phyloP scores from a whole-genome alignment of 2,888 invertebrate species.

The Aphidoletes aphidimyza region DNA sequence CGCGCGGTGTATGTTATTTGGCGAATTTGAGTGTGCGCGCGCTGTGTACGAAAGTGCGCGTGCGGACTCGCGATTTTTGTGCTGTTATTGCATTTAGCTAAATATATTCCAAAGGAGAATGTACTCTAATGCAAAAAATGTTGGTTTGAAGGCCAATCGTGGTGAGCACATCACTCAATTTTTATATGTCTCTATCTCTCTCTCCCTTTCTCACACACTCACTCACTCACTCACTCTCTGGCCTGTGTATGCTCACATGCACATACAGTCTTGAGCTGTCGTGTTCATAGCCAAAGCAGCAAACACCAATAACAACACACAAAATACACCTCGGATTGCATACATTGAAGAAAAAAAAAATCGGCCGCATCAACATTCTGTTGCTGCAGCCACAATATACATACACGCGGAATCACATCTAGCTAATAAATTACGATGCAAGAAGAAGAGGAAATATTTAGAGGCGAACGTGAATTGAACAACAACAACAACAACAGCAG shows the following conservation, averaged over 20 bases:
- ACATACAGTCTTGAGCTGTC: neutral
- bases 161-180: conserved; percentile 47
- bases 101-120: conserved; percentile 53
- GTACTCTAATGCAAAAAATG: conserved; percentile 54
- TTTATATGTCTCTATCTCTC: neutral
- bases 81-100: conserved; percentile 53
- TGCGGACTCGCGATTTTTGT: conserved; percentile 3
- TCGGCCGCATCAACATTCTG: conserved; percentile 29
- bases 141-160: conserved; percentile 47
- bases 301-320: neutral
- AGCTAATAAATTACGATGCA: conserved; percentile 27
- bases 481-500: too few relatives aligned
- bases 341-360: too few relatives aligned
- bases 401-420: neutral
- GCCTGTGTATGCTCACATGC: too few relatives aligned
- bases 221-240: too few relatives aligned
- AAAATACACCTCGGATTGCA: too few relatives aligned
- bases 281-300: neutral
- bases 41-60: neutral
- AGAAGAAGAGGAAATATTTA: conserved; percentile 25
- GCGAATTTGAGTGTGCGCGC: conserved; percentile 4
- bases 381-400: too few relatives aligned
- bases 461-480: neutral
- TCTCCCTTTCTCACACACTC: neutral
- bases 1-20: neutral